Percentiles rank a stretch among this genome's conserved stretches.
Evolutionary conservation across 2,113 vertebrate genomes (phyloP).

Genomic region (Cyanoderma ruficeps): DNA sequence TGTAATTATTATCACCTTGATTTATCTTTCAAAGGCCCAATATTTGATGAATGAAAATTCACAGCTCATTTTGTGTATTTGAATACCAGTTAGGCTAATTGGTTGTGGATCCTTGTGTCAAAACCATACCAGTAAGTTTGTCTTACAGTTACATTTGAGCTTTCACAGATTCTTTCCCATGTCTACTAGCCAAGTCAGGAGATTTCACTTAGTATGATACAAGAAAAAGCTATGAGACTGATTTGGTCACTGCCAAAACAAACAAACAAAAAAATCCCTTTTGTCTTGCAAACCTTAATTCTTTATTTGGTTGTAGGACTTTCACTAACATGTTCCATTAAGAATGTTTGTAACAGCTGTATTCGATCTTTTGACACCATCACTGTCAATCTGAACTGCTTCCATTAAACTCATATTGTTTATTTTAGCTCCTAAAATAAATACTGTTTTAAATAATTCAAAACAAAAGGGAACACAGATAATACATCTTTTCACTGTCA

Average conservation of each 20-base stretch:
- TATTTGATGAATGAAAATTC: not conserved
- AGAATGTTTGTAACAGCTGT: not conserved
- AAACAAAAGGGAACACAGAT: not conserved
- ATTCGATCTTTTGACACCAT: not conserved
- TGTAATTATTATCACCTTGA: not conserved
- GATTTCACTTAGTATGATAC: not conserved
- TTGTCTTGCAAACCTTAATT: not conserved
- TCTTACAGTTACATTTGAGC: not conserved
- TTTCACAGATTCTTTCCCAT: not conserved
- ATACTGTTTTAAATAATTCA: not conserved
- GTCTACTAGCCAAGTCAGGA: not conserved
- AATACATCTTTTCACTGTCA: not conserved
- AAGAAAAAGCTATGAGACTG: not conserved
- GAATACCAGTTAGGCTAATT: not conserved
- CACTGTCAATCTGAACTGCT: not conserved
- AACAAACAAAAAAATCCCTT: rapidly evolving
- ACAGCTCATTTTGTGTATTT: not conserved
- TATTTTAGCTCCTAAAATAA: not conserved
- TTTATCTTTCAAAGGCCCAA: not conserved
- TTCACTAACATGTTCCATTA: not conserved
- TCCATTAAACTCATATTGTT: not conserved
- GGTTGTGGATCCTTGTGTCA: not conserved
- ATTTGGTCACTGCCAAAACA: not conserved
- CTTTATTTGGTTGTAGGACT: not conserved
- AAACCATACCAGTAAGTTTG: not conserved